A percentile compares a stretch with the other conserved stretches of the same genome.
phyloP scores from a whole-genome alignment of 2,888 invertebrate species.

The Chrysomela aeneicollis region DNA sequence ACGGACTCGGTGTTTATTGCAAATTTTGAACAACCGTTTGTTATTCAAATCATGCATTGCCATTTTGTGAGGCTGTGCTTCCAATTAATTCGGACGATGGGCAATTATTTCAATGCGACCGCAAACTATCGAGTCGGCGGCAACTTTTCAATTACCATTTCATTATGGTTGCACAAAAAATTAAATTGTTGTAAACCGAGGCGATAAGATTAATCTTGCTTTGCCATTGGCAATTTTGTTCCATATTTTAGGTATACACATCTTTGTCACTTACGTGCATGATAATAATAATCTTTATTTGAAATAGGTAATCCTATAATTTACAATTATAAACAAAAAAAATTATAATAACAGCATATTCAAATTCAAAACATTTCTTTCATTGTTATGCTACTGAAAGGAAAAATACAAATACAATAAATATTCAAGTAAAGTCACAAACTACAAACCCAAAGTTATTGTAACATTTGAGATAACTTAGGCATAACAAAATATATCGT shows the following conservation, averaged over 20 bases:
- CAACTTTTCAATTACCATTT: slow-evolving; percentile 35
- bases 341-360: no score
- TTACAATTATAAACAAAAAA: no score
- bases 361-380: no score
- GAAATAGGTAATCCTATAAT: no score
- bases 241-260: background rate
- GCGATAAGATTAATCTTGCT: slow-evolving; percentile 4
- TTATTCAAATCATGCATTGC: slow-evolving; percentile 43
- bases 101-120: slow-evolving; percentile 43
- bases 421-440: no score
- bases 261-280: background rate
- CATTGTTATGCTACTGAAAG: no score
- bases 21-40: slow-evolving; percentile 48
- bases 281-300: no score
- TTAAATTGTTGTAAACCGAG: background rate
- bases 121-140: slow-evolving; percentile 33
- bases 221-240: background rate
- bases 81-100: slow-evolving; percentile 45
- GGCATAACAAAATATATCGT: no score
- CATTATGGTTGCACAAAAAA: slow-evolving; percentile 22
- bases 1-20: slow-evolving; percentile 48
- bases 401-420: no score
- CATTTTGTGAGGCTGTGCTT: slow-evolving; percentile 46
- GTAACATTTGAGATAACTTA: no score
- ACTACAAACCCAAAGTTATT: no score